Percentiles rank a stretch among this genome's conserved stretches.
These are phyloP conservation scores for Erynnis tages DNA, from an alignment of 2,888 invertebrate genomes.

Conservation along the genomic window DNA sequence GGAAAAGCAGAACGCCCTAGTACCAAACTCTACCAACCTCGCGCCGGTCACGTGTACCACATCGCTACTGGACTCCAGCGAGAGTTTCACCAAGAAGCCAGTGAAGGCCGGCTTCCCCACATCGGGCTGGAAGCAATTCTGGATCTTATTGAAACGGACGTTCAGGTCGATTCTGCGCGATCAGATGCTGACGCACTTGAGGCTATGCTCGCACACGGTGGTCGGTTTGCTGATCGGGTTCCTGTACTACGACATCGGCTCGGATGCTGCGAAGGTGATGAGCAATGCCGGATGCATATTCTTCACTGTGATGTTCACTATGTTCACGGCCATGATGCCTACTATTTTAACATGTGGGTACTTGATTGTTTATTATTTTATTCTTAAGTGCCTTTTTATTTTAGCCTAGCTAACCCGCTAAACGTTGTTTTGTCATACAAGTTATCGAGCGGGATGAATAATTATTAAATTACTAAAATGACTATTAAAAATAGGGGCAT, in stretches of 20 bases:
- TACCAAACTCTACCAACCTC: conserved; percentile 63
- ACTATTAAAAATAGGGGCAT: no score
- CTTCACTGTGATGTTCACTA: conserved; percentile 97
- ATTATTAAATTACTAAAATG: no score
- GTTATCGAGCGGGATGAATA: no score
- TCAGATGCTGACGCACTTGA: conserved; percentile 93
- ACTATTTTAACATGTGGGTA: conserved; percentile 97
- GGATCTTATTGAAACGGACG: conserved; percentile 92
- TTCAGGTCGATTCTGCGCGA: conserved; percentile 91
- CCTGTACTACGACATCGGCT: conserved; percentile 95
- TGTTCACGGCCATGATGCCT: conserved; percentile 99
- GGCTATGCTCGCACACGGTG: conserved; percentile 92
- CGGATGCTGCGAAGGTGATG: conserved; percentile 95
- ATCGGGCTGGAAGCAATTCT: conserved; percentile 91
- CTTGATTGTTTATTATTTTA: background rate
- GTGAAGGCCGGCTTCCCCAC: conserved; percentile 89
- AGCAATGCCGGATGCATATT: conserved; percentile 98
- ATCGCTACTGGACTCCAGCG: conserved; percentile 86
- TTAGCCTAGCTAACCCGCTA: background rate
- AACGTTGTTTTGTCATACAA: no score
- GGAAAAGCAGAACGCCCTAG: conserved; percentile 53
- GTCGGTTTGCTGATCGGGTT: conserved; percentile 96
- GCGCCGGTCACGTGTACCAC: conserved; percentile 85
- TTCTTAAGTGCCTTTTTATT: background rate
- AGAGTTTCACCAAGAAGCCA: conserved; percentile 85